Conservation (phyloP, 64 coral and sea anemone genomes). For the Stichodactyla helianthus region DNA sequence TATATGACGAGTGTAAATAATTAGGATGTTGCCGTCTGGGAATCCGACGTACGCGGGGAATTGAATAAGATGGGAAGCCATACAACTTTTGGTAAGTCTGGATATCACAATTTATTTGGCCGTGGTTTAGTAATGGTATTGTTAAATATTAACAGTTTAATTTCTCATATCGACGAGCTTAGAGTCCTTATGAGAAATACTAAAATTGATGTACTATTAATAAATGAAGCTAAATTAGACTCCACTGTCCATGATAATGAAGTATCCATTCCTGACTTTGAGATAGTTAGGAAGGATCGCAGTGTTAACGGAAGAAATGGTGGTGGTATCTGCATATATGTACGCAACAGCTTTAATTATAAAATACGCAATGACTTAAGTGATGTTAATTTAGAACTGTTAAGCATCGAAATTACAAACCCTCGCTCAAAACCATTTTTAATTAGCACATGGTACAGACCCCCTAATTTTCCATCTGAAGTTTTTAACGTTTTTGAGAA, state of each 20-base stretch:
- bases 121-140: too few relatives aligned
- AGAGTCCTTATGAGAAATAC: constrained; percentile 24
- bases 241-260: constrained; percentile 30
- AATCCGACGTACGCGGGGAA: too few relatives aligned
- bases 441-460: constrained; percentile 20
- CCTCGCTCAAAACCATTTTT: constrained; percentile 8
- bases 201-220: constrained; percentile 44
- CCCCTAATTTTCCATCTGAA: not conserved
- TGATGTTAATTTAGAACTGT: not conserved
- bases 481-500: constrained; percentile 8
- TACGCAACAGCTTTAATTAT: constrained; percentile 3
- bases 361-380: constrained; percentile 10
- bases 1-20: too few relatives aligned
- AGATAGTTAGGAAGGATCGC: constrained; percentile 45
- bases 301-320: constrained; percentile 20
- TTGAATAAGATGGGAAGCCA: too few relatives aligned
- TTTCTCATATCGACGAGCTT: too few relatives aligned
- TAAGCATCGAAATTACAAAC: not conserved
- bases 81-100: too few relatives aligned
- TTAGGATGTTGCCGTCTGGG: too few relatives aligned
- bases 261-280: constrained; percentile 57
- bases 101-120: too few relatives aligned
- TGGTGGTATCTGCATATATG: constrained; percentile 6
- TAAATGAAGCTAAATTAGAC: constrained; percentile 75
- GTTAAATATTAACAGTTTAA: too few relatives aligned